A percentile compares a stretch with the other conserved stretches of the same genome.
phyloP scores from a whole-genome alignment of 2,888 invertebrate species.

The Gymnoscelis rufifasciata region DNA sequence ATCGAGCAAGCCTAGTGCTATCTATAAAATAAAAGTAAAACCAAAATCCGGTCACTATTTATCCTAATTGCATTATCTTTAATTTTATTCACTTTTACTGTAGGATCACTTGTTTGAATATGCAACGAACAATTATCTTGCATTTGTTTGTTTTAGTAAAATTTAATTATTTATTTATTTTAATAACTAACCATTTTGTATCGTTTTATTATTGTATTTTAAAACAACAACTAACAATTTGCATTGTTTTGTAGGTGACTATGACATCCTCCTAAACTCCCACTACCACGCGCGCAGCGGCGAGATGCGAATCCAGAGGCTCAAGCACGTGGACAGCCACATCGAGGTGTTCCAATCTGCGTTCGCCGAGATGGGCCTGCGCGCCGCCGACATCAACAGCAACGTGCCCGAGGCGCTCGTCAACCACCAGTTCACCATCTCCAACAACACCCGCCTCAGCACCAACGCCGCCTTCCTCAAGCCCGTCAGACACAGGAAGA shows the following conservation, averaged over 20 bases:
- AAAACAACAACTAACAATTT: too few species aligned
- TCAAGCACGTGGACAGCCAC: conserved; percentile 62
- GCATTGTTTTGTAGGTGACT: conserved; percentile 56
- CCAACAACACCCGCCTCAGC: conserved; percentile 68
- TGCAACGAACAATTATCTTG: too few species aligned
- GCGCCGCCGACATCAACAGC: conserved; percentile 61
- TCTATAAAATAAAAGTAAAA: too few species aligned
- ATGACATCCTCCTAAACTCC: conserved; percentile 67
- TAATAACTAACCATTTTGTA: neutral
- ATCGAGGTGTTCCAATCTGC: conserved; percentile 62
- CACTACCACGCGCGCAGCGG: conserved; percentile 69
- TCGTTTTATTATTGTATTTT: too few species aligned
- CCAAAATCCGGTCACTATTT: too few species aligned
- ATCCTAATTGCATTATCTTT: too few species aligned
- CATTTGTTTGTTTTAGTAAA: too few species aligned
- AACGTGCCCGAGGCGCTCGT: conserved; percentile 66
- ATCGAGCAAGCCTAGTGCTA: too few species aligned
- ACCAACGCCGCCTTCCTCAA: conserved; percentile 65
- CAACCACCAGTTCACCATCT: conserved; percentile 63
- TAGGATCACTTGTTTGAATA: too few species aligned
- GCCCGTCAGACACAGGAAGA: conserved; percentile 62
- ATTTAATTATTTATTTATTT: neutral
- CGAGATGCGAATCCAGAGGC: conserved; percentile 66
- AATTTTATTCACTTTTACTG: too few species aligned
- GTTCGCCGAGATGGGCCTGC: conserved; percentile 67